Evolutionary conservation across 35 echinoderm and acorn worm genomes (phyloP).

Genomic region (Heliocidaris erythrogramma): DNA sequence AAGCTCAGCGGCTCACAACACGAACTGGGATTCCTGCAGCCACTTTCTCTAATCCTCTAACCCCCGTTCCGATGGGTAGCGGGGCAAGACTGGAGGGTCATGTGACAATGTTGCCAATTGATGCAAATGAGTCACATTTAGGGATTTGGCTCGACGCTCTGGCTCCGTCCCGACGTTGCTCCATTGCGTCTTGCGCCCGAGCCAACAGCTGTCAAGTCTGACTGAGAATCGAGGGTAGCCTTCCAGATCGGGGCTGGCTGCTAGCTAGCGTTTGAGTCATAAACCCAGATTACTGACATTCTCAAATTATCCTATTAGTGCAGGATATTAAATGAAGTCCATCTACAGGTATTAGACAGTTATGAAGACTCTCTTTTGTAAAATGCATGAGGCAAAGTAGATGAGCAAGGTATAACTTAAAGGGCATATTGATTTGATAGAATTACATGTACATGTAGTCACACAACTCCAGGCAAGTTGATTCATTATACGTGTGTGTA

Average conservation of each 20-base stretch:
- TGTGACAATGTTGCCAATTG: conserved; percentile 26
- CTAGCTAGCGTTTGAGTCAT: conserved; percentile 23
- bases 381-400: not conserved
- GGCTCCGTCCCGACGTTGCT: not conserved
- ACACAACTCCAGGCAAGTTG: too few species aligned
- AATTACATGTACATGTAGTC: not conserved
- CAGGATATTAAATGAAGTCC: conserved; percentile 17
- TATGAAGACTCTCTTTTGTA: not conserved
- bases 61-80: not conserved
- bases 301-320: conserved; percentile 23
- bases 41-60: not conserved
- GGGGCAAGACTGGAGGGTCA: not conserved
- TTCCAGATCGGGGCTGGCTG: conserved; percentile 7
- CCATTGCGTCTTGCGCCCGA: conserved; percentile 1
- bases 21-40: not conserved
- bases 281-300: conserved; percentile 40
- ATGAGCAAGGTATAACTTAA: not conserved
- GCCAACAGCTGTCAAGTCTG: conserved; percentile 32
- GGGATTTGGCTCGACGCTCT: not conserved
- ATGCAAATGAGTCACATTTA: conserved; percentile 37
- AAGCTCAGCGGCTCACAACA: not conserved
- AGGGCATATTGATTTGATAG: not conserved
- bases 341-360: not conserved
- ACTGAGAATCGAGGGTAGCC: conserved; percentile 11
- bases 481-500: too few species aligned